phyloP scores from a whole-genome alignment of 2,113 vertebrate genomes.

The Grammomys dolichurus region DNA sequence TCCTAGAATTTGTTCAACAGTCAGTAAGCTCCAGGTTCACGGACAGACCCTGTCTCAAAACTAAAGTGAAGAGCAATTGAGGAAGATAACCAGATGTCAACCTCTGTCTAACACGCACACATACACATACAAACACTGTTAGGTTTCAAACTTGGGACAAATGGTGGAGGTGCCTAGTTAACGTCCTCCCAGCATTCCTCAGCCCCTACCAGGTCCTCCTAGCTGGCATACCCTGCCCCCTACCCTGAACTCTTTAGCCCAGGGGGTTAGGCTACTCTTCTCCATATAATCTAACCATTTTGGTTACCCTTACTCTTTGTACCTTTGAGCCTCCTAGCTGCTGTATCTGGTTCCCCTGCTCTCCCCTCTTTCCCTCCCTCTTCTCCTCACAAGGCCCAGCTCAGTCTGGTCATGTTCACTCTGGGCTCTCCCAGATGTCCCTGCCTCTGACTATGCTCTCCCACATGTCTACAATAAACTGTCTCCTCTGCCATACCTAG shows the following conservation, averaged over 20 bases:
- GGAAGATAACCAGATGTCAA: not conserved
- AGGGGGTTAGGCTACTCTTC: not conserved
- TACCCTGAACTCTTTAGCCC: not conserved
- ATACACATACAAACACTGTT: not conserved
- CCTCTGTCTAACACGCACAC: not conserved
- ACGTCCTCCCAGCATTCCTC: not conserved
- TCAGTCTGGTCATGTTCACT: not conserved
- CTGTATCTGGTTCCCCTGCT: not conserved
- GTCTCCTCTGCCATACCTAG: not conserved
- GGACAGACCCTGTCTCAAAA: not conserved
- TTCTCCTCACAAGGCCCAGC: not conserved
- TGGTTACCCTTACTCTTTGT: not conserved
- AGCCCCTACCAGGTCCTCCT: not conserved
- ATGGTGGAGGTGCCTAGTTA: not conserved
- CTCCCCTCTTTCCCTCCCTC: not conserved
- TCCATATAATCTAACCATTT: not conserved
- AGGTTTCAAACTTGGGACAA: not conserved
- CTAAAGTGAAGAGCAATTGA: not conserved
- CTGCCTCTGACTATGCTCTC: not conserved
- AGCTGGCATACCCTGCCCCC: not conserved
- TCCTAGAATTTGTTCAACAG: not conserved
- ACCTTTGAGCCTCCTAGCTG: not conserved
- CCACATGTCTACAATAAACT: not conserved
- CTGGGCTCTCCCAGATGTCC: not conserved
- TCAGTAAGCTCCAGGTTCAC: not conserved